phyloP scores from a whole-genome alignment of 2,113 vertebrate genomes.

The Malurus cyaneus region DNA sequence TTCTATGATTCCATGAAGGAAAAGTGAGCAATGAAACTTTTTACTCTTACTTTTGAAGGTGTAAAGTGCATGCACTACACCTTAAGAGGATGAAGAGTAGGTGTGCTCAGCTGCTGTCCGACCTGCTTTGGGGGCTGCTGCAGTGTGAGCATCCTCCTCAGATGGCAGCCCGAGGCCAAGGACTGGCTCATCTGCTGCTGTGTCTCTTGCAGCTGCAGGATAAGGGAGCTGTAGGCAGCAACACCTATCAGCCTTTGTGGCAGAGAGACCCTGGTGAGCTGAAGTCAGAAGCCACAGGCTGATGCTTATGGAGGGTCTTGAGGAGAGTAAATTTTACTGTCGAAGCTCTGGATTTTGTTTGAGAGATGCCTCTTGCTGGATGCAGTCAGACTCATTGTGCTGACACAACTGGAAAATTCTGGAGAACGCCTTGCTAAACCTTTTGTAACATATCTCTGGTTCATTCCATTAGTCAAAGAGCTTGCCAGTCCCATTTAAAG shows the following conservation, averaged over 20 bases:
- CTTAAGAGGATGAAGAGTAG: not conserved
- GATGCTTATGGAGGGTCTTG: fast-evolving
- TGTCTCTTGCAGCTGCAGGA: not conserved
- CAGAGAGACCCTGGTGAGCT: not conserved
- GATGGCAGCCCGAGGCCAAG: not conserved
- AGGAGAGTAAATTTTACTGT: not conserved
- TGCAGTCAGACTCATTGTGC: not conserved
- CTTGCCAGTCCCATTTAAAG: not conserved
- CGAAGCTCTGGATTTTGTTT: not conserved
- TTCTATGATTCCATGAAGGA: not conserved
- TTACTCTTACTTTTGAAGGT: not conserved
- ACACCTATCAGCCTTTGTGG: not conserved
- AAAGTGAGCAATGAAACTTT: not conserved
- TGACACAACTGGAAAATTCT: conserved; percentile 6
- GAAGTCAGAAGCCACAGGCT: not conserved
- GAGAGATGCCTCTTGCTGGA: not conserved
- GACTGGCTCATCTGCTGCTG: not conserved
- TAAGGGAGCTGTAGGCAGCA: not conserved
- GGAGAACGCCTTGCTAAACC: not conserved
- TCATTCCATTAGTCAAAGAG: not conserved
- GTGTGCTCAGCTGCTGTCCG: not conserved
- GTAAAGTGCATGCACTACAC: not conserved
- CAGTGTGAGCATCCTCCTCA: not conserved
- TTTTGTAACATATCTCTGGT: not conserved
- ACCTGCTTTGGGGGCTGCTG: not conserved